Base-by-base conservation (phyloP, 1,140 invertebrate species). In the Trichonephila clavata region DNA sequence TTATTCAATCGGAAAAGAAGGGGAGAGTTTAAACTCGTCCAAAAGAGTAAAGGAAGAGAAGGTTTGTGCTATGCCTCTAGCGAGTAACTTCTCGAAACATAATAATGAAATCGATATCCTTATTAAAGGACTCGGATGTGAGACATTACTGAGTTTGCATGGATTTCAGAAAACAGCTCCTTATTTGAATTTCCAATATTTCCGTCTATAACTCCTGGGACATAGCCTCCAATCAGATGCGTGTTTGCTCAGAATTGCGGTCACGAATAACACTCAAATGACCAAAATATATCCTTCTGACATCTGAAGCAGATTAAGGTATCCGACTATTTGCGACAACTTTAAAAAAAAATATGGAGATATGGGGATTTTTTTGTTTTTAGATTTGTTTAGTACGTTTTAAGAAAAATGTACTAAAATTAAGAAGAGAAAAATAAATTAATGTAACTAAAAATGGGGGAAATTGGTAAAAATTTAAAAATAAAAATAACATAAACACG, bases 101-200 rank as follows among this genome's bases (percentile, higher is more conserved):
- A 16, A 32, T 71, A 27, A 71, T 27, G 68, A 71, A 71, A 71
- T 71, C 68, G 68, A 71, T 71, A 65, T 3, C 21, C 68, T 32
- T 71, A 71, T 71, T 71, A 71, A 27, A 71, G 68, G 14, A 71
- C 13, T 71, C 27, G 24, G 27, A 71, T 32, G 68, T 14, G 24
- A 14, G 27, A 32, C 24, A 32, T 71, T 16, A 13, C 27, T 32
- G 5, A 32, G 14, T 14, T 6, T 63, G 5, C 18, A 21, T 20
- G 24, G 68, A 71, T 32, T 71, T 71, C 24, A 32, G 68, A 32
- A 71, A 71, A 32, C 68, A 27, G 16, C 68, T 71, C 27, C 68
- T 71, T 27, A 71, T 71, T 71, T 71, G 68, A 71, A 71, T 71
- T 71, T 71, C 68, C 27, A 71, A 71, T 71, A 71, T 71, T 71